Base-by-base conservation (phyloP, 2,113 vertebrate genomes). In the Catagonus wagneri region DNA sequence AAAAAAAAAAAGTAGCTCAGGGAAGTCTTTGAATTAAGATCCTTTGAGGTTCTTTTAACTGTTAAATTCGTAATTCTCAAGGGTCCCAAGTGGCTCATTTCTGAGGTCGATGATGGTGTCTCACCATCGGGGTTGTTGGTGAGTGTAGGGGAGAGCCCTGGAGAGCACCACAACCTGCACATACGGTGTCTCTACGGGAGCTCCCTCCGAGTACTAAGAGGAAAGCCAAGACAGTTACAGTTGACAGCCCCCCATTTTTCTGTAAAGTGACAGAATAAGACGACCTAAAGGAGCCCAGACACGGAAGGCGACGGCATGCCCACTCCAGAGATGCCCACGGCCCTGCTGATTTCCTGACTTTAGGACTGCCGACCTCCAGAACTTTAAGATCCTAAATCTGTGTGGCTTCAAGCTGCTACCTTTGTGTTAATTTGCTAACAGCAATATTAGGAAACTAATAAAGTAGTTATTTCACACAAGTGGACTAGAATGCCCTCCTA, bases 381-480 rank as follows among this genome's bases (percentile, higher is more conserved):
- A 34, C n/a, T 29, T 27, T 81, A 60, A 66, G 4, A 68, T 36
- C 68, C 75, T 78, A 29, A 52, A 78, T 68, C 16, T 78, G 52
- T 66, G 50, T 13, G 39, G 52, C 74, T 58, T 69, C 23, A 78
- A 93, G 60, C 52, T 60, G 65, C 16, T 36, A 52, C 74, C 16
- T 19, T 83, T 83, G 54, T 83, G 27, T 20, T 39, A 61, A 56
- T 34, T 36, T 83, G 44, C 54, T 75, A 39, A 52, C 7, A 69
- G 60, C 29, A 78, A 29, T 34, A 95, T 63, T 29, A 83, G 84
- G 78, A 95, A 93, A 84, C n/a, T n/a, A 44, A 60, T 71, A 32
- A 29, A 80, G 44, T 20, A 54, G 3, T 3, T 54, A 60, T 90
- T 50, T 29, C 34, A 50, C 69, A 68, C 27, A 12, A 75, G 69